Conservation (phyloP, 2,797 vertebrate species). For the Notolepis coatsorum region DNA sequence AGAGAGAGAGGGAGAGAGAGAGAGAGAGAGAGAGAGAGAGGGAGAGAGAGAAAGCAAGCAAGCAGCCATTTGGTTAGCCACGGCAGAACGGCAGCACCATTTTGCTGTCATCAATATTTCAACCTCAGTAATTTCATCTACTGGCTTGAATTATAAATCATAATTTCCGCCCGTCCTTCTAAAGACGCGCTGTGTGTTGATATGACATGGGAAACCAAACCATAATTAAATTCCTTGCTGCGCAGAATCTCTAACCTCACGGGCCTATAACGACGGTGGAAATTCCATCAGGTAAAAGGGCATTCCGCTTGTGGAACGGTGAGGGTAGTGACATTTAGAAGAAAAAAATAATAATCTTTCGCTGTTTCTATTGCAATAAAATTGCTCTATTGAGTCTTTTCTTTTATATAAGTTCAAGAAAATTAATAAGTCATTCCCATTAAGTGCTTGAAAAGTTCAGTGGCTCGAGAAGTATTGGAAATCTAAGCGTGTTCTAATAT, state of each 20-base stretch:
- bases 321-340: conserved; percentile 51
- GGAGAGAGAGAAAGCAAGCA: conserved; percentile 40
- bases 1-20: conserved; percentile 51
- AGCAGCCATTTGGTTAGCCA: conserved; percentile 52
- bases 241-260: conserved; percentile 16
- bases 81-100: conserved; percentile 52
- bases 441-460: conserved; percentile 35
- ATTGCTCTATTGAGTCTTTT: conserved; percentile 3
- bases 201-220: conserved; percentile 57
- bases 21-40: no score
- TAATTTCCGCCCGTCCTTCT: conserved; percentile 65
- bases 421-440: not conserved
- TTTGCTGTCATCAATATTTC: conserved; percentile 79
- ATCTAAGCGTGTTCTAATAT: conserved; percentile 60
- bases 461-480: conserved; percentile 38
- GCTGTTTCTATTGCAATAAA: conserved; percentile 24
- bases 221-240: conserved; percentile 20
- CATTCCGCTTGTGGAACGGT: conserved; percentile 17
- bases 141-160: conserved; percentile 74
- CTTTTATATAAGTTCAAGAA: conserved; percentile 13
- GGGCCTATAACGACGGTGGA: conserved; percentile 27
- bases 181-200: conserved; percentile 75
- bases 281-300: conserved; percentile 56
- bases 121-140: conserved; percentile 69
- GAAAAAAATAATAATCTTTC: conserved; percentile 27